Evolutionary conservation across 2,113 vertebrate genomes (phyloP), one percentile per base, ranked within the genome.

Genomic region (Galeopterus variegatus): DNA sequence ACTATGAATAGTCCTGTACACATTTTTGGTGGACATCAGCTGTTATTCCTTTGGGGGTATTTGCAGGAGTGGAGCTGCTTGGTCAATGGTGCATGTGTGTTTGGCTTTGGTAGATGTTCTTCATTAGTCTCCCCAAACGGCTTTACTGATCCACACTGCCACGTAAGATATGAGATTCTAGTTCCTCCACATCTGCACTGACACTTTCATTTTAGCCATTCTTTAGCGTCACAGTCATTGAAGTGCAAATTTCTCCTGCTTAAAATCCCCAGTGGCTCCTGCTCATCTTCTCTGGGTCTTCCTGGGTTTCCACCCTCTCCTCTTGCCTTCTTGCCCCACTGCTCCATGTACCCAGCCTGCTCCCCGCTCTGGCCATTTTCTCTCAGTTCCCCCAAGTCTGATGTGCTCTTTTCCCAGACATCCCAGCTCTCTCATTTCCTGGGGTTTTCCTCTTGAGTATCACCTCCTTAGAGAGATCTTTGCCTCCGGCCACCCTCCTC

Each of bases 261-360:
- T 31, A 52, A 28, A 21, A 28, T 13, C 13, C 33, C 54, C 50
- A 8, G 13, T 0, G 18, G 41, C 45, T 45, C 33, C 70, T 60
- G 50, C 5, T 31, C 4, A 6, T 3, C 4, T 5, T 23, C 52
- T 13, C n/a, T n/a, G 41, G 52, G 33, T 19, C 41, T n/a, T 2
- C 1, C 28, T 56, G 36, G 23, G 33, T 67, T 4, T 5, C 64
- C 14, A 11, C 3, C n/a, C 41, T 14, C 41, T 31, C 2, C 12
- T 21, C 50, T 10, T 1, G 4, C 9, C 24, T 67, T 13, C 21
- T n/a, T 58, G 67, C 1, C 50, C 41, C 18, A 6, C 23, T 6
- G 4, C 7, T 48, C 10, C 18, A 2, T 67, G 21, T 24, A 1
- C 52, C 60, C 15, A 13, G 23, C 2, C 0, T 8, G 17, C 6